Percentiles rank a stretch among this genome's conserved stretches.
Conservation (phyloP, 2,888 invertebrate genomes). For the Drosophila maculinotata region DNA sequence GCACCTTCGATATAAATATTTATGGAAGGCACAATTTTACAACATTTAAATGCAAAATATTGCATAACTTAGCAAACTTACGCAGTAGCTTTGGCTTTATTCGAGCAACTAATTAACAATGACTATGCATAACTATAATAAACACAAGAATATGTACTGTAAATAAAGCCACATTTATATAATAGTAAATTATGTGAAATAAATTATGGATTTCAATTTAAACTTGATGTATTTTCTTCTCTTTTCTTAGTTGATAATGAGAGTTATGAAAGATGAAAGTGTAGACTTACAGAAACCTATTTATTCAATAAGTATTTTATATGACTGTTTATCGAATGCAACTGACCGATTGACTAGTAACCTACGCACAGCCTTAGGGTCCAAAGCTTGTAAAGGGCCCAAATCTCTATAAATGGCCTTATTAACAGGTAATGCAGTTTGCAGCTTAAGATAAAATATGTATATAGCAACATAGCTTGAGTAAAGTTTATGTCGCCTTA, state of each 20-base stretch:
- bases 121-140: slow-evolving; percentile 30
- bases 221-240: background rate
- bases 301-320: background rate
- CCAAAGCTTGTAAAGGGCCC: too few relatives aligned
- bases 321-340: too few relatives aligned
- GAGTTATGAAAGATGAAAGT: too few relatives aligned
- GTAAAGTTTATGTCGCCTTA: too few relatives aligned
- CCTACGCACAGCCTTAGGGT: too few relatives aligned
- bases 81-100: slow-evolving; percentile 62
- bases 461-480: too few relatives aligned
- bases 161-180: slow-evolving; percentile 70
- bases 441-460: too few relatives aligned
- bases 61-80: slow-evolving; percentile 26
- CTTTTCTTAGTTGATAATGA: too few relatives aligned
- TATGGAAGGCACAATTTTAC: slow-evolving; percentile 13
- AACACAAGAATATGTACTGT: slow-evolving; percentile 54
- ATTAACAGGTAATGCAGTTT: too few relatives aligned
- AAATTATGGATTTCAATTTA: slow-evolving; percentile 41
- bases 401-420: too few relatives aligned
- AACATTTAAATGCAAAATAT: slow-evolving; percentile 31
- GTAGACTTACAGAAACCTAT: background rate
- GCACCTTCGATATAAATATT: slow-evolving; percentile 23
- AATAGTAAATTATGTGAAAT: slow-evolving; percentile 58
- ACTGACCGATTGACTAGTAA: too few relatives aligned
- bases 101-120: slow-evolving; percentile 41